Evolutionary conservation across 2,113 vertebrate genomes (phyloP), one percentile per base, ranked within the genome.

Genomic region (Heptranchias perlo): DNA sequence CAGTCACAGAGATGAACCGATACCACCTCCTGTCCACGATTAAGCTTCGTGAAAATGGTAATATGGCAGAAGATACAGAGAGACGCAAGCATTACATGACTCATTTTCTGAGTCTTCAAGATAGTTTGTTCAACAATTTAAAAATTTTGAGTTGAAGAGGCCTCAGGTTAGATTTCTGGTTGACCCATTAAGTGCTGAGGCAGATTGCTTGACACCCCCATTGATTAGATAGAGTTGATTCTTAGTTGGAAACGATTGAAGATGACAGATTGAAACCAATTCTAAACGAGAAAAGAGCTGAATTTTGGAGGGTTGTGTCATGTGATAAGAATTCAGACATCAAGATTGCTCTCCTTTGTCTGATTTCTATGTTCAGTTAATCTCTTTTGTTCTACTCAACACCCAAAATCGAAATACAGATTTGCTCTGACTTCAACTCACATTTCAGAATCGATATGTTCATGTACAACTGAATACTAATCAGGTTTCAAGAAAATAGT

Each of bases 401-500:
- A 92, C 13, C n/a, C 6, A 92, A 89, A 89, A 89, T 89, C 89
- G 4, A 92, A 61, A 1, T 62, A n/a, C 35, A 92, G 54, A 39
- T 39, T 16, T 92, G 7, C n/a, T 92, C 89, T 89, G 86, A 35
- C 86, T 92, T 92, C 35, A 91, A 35, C 54, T 92, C 89, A 92
- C 54, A 61, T 62, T 92, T 92, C 28, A 62, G 6, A 92, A 61
- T 92, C 89, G 16, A 92, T 39, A 92, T 10, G 58, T 62, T 92
- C 89, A 92, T 92, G 58, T 35, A 92, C 35, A 92, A 61, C 89
- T 92, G 35, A 61, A 61, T n/a, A 61, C 52, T 92, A 61, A 91
- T 61, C 54, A 92, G 35, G 31, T 92, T 92, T 58, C 89, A 61
- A 61, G 54, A n/a, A 92, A 92, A 35, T 92, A 92, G 89, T 92